Percentiles rank a stretch among this genome's conserved stretches.
Conservation (phyloP, 2,113 vertebrate species). For the Ctenodactylus gundi region DNA sequence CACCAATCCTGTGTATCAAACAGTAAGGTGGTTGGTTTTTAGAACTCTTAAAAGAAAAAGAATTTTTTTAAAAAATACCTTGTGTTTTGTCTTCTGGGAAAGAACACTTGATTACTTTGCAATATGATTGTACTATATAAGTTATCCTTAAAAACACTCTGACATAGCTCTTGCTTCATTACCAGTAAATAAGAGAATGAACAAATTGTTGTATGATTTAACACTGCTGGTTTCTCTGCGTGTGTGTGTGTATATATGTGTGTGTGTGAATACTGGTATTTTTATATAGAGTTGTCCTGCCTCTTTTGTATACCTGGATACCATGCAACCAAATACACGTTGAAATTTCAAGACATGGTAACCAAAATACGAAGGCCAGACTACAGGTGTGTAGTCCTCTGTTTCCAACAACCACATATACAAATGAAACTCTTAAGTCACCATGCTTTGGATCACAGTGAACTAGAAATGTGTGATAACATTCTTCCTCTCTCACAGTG, state of each 20-base stretch:
- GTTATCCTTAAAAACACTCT: constrained; percentile 36
- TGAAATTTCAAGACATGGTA: neutral
- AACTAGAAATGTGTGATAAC: neutral
- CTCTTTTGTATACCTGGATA: neutral
- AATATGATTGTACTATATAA: constrained; percentile 34
- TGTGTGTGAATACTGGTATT: neutral
- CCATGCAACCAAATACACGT: neutral
- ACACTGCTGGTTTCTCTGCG: too few relatives aligned
- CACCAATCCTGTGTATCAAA: neutral
- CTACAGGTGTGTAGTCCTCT: neutral
- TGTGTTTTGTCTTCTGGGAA: constrained; percentile 40
- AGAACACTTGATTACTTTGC: constrained; percentile 40
- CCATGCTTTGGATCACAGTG: neutral
- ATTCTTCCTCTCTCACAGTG: neutral
- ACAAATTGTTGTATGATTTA: constrained; percentile 14
- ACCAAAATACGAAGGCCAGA: neutral
- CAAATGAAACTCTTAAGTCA: neutral
- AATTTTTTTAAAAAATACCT: neutral
- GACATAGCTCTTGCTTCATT: constrained; percentile 45
- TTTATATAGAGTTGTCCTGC: neutral
- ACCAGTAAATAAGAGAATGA: constrained; percentile 44
- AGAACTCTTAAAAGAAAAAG: neutral
- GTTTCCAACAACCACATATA: neutral
- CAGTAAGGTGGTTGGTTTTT: neutral
- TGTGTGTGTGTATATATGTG: neutral